These are phyloP conservation scores for Oncorhynchus clarkii DNA, from an alignment of 2,113 vertebrate species.

Conservation along the genomic window DNA sequence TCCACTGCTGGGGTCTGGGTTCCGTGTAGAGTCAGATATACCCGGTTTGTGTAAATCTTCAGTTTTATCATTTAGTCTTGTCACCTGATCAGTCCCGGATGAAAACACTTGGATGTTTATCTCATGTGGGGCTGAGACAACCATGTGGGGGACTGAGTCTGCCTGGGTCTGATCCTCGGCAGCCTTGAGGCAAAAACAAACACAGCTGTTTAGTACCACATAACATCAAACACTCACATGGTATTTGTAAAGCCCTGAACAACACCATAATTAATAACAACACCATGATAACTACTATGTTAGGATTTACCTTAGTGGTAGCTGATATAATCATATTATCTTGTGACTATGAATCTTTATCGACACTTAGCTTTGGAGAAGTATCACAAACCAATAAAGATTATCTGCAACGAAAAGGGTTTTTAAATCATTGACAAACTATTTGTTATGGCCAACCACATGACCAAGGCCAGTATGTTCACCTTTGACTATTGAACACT, in stretches of 20 bases:
- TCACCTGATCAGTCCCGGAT: slow-evolving; percentile 8
- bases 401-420: too few relatives aligned
- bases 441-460: slow-evolving; percentile 3
- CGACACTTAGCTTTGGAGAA: too few relatives aligned
- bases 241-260: not conserved
- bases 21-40: slow-evolving; percentile 14
- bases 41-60: slow-evolving; percentile 28
- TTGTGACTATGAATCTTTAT: too few relatives aligned
- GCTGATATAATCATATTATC: too few relatives aligned
- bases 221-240: not conserved
- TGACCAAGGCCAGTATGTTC: slow-evolving; percentile 16
- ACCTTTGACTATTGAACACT: slow-evolving; percentile 34
- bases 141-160: slow-evolving; percentile 30
- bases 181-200: slow-evolving; percentile 55
- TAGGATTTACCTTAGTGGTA: too few relatives aligned
- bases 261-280: not conserved
- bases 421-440: too few relatives aligned
- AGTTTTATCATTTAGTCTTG: slow-evolving; percentile 25
- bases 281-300: too few relatives aligned
- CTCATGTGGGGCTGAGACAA: slow-evolving; percentile 13
- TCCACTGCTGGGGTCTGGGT: slow-evolving; percentile 12
- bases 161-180: slow-evolving; percentile 33
- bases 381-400: too few relatives aligned
- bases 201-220: not conserved
- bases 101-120: slow-evolving; percentile 23